Percentiles rank a stretch among this genome's conserved stretches.
phyloP scores from a whole-genome alignment of 2,888 invertebrate species.

The Leucophora obtusa region DNA sequence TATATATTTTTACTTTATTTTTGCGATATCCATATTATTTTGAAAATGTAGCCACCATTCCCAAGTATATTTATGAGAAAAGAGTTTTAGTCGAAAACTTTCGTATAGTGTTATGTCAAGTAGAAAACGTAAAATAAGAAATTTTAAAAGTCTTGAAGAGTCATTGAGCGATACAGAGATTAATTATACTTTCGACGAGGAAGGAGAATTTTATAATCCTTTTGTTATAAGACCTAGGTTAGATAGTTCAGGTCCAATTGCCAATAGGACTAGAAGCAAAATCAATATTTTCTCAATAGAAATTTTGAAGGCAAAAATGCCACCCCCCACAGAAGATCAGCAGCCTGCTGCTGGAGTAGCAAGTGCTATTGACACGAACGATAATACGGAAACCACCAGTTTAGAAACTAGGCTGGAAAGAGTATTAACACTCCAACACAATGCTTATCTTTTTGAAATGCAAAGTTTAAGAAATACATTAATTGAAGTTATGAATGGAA shows the following conservation, averaged over 20 bases:
- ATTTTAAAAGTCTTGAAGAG: neutral
- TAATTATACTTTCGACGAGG: neutral
- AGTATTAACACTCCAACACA: slow-evolving; percentile 1
- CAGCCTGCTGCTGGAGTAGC: neutral
- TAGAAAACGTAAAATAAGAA: neutral
- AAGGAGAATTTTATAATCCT: neutral
- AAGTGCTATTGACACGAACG: neutral
- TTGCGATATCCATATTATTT: neutral
- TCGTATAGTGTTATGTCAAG: neutral
- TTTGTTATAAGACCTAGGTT: neutral
- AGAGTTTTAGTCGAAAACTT: neutral
- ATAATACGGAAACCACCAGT: neutral
- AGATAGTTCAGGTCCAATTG: neutral
- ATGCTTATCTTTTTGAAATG: neutral
- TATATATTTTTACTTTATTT: neutral
- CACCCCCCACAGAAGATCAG: neutral
- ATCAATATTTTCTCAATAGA: neutral
- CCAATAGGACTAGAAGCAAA: neutral
- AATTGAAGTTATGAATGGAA: neutral
- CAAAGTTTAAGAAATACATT: neutral
- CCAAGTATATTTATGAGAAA: neutral
- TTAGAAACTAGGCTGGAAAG: neutral
- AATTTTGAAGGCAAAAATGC: neutral
- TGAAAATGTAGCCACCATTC: neutral
- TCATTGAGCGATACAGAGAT: neutral